Evolutionary conservation across 2,113 vertebrate species (phyloP).

Genomic region (Lota lota): DNA sequence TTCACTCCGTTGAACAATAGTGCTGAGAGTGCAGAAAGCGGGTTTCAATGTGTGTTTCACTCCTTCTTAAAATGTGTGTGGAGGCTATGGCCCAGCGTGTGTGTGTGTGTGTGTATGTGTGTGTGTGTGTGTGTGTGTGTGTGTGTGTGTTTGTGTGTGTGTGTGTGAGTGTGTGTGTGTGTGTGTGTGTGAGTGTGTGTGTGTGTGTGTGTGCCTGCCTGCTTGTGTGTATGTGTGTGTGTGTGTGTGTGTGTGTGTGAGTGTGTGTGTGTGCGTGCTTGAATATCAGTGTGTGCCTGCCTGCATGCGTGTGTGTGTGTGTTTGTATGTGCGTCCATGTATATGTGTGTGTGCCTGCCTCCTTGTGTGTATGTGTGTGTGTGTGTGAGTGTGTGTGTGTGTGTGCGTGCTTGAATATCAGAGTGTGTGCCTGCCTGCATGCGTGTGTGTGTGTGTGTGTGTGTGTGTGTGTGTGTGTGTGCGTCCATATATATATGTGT

Average conservation of each 20-base stretch:
- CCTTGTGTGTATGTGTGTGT: constrained; percentile 3
- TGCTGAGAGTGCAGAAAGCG: constrained; percentile 64
- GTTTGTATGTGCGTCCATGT: background rate
- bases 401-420: no score
- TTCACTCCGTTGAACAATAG: constrained; percentile 66
- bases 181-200: no score
- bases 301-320: background rate
- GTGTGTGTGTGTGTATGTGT: background rate
- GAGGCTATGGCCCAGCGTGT: no score
- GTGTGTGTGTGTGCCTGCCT: no score
- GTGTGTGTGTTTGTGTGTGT: constrained; percentile 5
- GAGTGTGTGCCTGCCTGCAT: no score
- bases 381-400: background rate
- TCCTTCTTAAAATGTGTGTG: background rate
- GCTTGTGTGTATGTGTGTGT: background rate
- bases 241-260: background rate
- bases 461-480: no score
- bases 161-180: background rate
- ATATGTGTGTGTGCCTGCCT: constrained; percentile 1
- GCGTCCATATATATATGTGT: background rate
- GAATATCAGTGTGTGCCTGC: no score
- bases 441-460: no score
- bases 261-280: no score
- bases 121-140: background rate
- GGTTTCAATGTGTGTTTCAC: constrained; percentile 36